Conservation (phyloP, 1,140 invertebrate species). For the Maconellicoccus hirsutus region DNA sequence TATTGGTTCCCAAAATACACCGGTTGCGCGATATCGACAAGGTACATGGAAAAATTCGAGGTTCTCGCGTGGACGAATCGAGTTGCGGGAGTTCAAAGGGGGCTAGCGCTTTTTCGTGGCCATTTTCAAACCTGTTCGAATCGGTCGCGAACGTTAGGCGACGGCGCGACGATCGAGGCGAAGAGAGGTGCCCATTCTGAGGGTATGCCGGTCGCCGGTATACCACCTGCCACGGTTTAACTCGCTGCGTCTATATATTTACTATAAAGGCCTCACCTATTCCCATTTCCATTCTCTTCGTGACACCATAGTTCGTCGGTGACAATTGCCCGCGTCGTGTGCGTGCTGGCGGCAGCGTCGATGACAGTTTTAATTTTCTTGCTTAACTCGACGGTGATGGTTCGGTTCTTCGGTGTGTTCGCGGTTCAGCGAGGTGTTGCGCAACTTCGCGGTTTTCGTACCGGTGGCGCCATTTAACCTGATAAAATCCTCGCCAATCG, state of each 20-base stretch:
- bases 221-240: constrained; percentile 13
- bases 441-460: not conserved
- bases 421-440: too few species aligned
- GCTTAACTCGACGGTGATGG: not conserved
- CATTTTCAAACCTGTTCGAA: not conserved
- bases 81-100: too few species aligned
- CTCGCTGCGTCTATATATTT: not conserved
- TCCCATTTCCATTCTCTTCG: constrained; percentile 6
- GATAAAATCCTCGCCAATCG: too few species aligned
- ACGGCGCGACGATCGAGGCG: not conserved
- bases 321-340: not conserved
- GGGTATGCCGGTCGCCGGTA: constrained; percentile 11
- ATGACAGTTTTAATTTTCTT: constrained; percentile 3
- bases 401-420: not conserved
- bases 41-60: too few species aligned
- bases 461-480: not conserved
- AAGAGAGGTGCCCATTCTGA: not conserved
- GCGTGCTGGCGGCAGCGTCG: not conserved
- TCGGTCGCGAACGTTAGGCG: not conserved
- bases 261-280: constrained; percentile 21
- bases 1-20: not conserved
- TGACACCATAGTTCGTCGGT: not conserved
- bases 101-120: too few species aligned
- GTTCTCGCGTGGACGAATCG: too few species aligned
- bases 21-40: too few species aligned